Evolutionary conservation across 2,888 invertebrate genomes (phyloP).

Genomic region (Thymelicus sylvestris): DNA sequence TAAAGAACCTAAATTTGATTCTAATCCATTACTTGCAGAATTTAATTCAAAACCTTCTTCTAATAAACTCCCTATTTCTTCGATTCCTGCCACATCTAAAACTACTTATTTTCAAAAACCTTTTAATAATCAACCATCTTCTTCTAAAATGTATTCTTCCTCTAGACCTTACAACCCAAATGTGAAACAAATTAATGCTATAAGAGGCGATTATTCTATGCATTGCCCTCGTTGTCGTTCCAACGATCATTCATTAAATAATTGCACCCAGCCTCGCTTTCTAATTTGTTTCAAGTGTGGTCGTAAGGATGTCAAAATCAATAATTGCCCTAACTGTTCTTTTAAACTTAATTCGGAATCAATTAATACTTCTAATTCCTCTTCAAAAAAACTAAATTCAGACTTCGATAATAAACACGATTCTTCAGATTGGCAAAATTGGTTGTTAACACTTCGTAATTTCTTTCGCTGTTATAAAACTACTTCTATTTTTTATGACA

Average conservation of each 20-base stretch:
- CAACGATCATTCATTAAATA: neutral
- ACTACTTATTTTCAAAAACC: neutral
- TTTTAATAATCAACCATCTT: neutral
- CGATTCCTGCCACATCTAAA: neutral
- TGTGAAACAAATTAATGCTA: neutral
- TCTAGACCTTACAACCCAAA: neutral
- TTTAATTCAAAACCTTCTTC: neutral
- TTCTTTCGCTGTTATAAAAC: no score
- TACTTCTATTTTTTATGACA: no score
- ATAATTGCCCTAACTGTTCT: neutral
- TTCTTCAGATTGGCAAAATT: no score
- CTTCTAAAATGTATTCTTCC: no score
- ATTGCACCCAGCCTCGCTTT: neutral
- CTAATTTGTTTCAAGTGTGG: neutral
- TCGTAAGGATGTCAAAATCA: neutral
- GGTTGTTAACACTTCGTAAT: no score
- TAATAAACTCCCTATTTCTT: neutral
- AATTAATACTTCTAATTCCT: no score
- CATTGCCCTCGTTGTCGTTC: neutral
- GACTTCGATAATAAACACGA: no score
- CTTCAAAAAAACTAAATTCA: no score
- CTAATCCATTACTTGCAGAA: neutral
- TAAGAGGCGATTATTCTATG: neutral
- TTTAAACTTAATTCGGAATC: neutral
- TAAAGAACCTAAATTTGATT: neutral